Conservation (phyloP, 37 sponge, comb jelly and placozoan species). For the Beroe ovata region DNA sequence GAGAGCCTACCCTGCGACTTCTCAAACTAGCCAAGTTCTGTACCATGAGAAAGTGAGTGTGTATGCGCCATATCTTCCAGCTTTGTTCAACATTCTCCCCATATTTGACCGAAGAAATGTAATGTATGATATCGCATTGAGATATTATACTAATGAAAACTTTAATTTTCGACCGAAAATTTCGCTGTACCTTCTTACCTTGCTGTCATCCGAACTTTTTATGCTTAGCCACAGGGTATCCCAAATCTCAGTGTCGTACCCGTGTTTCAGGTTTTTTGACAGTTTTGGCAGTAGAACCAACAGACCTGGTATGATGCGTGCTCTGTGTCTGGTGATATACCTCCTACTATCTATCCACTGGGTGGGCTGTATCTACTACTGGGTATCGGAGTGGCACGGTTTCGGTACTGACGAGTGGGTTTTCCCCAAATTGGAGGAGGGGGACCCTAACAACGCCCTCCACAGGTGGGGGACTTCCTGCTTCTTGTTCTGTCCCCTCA, state of each 20-base stretch:
- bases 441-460: constrained; percentile 10
- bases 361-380: constrained; percentile 90
- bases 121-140: too few species aligned
- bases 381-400: constrained; percentile 80
- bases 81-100: too few species aligned
- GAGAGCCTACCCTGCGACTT: constrained; percentile 24
- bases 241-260: too few species aligned
- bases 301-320: constrained; percentile 81
- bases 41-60: constrained; percentile 45
- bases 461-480: too few species aligned
- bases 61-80: too few species aligned
- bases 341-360: constrained; percentile 86
- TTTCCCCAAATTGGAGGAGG: constrained; percentile 62
- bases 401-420: constrained; percentile 84
- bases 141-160: too few species aligned
- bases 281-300: constrained; percentile 82
- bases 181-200: too few species aligned
- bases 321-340: constrained; percentile 74
- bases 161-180: too few species aligned
- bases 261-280: constrained; percentile 60
- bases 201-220: too few species aligned
- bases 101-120: too few species aligned
- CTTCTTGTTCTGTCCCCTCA: too few species aligned
- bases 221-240: too few species aligned
- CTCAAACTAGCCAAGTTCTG: constrained; percentile 57